Conservation (phyloP, 1,140 invertebrate genomes). For the Mycetomoellerius zeteki region DNA sequence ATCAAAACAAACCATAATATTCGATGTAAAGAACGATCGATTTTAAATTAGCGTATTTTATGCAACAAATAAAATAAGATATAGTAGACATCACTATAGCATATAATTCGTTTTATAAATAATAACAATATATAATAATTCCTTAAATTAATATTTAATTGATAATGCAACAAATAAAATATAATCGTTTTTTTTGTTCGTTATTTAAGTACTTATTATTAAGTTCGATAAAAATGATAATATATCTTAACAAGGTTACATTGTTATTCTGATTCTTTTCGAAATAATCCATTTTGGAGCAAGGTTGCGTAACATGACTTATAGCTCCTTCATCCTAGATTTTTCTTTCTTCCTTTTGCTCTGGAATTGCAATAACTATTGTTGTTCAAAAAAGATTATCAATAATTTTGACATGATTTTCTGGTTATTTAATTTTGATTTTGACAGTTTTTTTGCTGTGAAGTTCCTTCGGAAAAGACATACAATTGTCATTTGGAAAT, state of each 20-base stretch:
- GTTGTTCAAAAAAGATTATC: neutral
- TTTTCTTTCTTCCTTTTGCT: neutral
- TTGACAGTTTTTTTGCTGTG: slow-evolving; percentile 29
- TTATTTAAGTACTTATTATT: neutral
- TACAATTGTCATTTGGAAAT: slow-evolving; percentile 18
- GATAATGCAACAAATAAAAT: neutral
- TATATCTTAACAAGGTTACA: slow-evolving; percentile 32
- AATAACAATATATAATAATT: neutral
- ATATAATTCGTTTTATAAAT: neutral
- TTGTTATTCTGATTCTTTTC: neutral
- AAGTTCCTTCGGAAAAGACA: slow-evolving; percentile 19
- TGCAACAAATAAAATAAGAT: neutral
- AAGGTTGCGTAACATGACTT: slow-evolving; percentile 41
- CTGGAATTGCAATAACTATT: neutral
- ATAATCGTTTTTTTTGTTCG: neutral
- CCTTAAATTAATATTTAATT: neutral
- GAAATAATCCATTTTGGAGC: slow-evolving; percentile 9
- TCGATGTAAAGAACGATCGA: neutral
- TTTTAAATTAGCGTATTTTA: neutral
- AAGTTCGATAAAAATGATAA: neutral
- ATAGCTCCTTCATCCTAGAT: slow-evolving; percentile 11
- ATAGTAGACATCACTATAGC: neutral
- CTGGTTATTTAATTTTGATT: neutral
- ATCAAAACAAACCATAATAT: neutral
- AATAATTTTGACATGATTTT: slow-evolving; percentile 47